phyloP scores from a whole-genome alignment of 1,140 invertebrate species.

The Zaprionus ornatus region DNA sequence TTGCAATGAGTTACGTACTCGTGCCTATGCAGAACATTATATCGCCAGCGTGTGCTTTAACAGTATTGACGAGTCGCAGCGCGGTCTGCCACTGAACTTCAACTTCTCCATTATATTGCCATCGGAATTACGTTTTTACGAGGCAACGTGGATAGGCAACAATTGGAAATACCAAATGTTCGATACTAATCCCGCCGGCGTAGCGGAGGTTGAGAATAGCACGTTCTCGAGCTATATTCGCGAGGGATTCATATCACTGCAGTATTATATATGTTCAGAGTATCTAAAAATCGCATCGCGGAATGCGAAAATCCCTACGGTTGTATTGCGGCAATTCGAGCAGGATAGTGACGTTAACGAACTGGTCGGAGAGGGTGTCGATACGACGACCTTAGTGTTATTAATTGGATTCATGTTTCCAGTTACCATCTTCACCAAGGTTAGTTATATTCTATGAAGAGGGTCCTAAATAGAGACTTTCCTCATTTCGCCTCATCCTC shows the following conservation, averaged over 20 bases:
- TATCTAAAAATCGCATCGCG: constrained; percentile 22
- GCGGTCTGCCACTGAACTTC: constrained; percentile 22
- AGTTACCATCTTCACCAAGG: constrained; percentile 35
- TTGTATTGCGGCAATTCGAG: constrained; percentile 5
- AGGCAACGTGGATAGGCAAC: constrained; percentile 32
- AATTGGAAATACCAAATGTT: not conserved
- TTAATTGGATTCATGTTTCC: constrained; percentile 46
- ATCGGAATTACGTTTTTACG: constrained; percentile 46
- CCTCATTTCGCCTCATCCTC: not conserved
- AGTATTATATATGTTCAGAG: constrained; percentile 22
- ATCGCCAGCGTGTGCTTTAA: constrained; percentile 52
- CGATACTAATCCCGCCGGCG: not conserved
- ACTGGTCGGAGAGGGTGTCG: constrained; percentile 5
- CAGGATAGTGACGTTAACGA: not conserved
- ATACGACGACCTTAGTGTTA: constrained; percentile 20
- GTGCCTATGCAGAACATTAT: constrained; percentile 24
- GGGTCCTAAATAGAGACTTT: no score
- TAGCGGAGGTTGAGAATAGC: not conserved
- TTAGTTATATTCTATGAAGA: not conserved
- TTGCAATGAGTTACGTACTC: constrained; percentile 28
- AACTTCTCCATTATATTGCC: constrained; percentile 46
- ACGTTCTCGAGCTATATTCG: constrained; percentile 15
- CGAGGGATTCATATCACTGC: constrained; percentile 41
- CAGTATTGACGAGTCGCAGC: constrained; percentile 10
- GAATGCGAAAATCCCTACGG: not conserved